Base-by-base conservation (phyloP, 2,888 invertebrate species). In the Minunthozetes semirufus region DNA sequence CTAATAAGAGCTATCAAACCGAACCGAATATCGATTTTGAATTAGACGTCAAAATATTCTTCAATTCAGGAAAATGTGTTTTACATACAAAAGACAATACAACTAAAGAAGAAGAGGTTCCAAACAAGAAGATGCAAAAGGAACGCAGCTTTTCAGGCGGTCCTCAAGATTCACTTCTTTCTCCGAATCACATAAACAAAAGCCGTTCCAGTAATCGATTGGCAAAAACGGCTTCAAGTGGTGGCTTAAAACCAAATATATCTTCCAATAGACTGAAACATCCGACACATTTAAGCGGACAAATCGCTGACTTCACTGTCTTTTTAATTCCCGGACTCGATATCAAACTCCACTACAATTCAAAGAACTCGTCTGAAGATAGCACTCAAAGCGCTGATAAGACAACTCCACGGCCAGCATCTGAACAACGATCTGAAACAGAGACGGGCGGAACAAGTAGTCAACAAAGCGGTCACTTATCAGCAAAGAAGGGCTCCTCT, bases 1-100 rank as follows among this genome's bases (percentile, higher is more conserved):
- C 76, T n/a, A 78, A 79, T 61, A 77, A 77, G 42, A 22, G 48
- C 42, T 70, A 70, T 70, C 70, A 46, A 15, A 27, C 78, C 74
- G 94, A 94, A 81, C 94, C 96, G 0, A 94, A 92, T 81, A 92
- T 97, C 74, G 96, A 97, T 83, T 91, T 98, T 81, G 95, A 97
- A 82, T 84, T 98, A 79, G 96, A 96, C 82, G 92, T 98, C 8
- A 95, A 95, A 84, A 95, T 97, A 63, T 88, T 94, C 80, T 94
- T 98, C 77, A 96, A 95, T 83, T 94, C 94, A 80, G 97, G 97
- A 11, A 94, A 96, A 84, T 98, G 97, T 83, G 94, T 95, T 46
- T 86, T 98, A 50, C 96, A 97, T 82, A 96, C 96, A 1, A 93
- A 93, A 83, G 92, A 93, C 80, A 78, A 86, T 87, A 77, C 85